Conservation (phyloP, 2,113 vertebrate genomes). For the Nycticorax nycticorax region DNA sequence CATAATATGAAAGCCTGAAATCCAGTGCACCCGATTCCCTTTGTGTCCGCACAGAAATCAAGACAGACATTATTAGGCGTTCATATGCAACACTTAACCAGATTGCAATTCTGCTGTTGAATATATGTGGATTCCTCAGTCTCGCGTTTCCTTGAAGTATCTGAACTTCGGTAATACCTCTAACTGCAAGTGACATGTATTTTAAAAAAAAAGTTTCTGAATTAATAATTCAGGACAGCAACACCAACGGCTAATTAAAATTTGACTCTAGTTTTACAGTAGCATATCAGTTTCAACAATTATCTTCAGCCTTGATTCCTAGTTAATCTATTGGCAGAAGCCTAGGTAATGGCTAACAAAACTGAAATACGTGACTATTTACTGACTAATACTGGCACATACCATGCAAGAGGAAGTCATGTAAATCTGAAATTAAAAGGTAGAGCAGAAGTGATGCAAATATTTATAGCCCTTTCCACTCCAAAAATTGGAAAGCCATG, state of each 20-base stretch:
- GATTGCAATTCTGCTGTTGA: background rate
- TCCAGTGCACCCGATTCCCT: background rate
- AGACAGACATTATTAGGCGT: background rate
- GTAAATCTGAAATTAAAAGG: background rate
- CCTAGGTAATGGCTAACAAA: background rate
- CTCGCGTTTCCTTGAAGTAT: background rate
- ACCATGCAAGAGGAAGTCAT: background rate
- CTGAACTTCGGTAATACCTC: background rate
- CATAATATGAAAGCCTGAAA: accelerated
- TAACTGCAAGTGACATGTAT: accelerated
- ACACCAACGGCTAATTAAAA: background rate
- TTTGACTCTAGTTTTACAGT: background rate
- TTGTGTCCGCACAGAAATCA: background rate
- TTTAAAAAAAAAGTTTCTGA: background rate
- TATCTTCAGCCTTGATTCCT: background rate
- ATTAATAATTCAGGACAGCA: background rate
- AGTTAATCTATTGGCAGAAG: background rate
- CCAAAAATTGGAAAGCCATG: background rate
- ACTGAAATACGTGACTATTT: background rate
- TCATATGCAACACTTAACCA: background rate
- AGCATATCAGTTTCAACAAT: background rate
- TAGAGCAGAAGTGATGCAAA: background rate
- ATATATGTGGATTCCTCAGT: background rate
- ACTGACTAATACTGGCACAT: background rate
- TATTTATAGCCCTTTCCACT: background rate